A percentile compares a stretch with the other conserved stretches of the same genome.
phyloP scores from a whole-genome alignment of 2,113 vertebrate genomes.

The Terrapene triunguis region DNA sequence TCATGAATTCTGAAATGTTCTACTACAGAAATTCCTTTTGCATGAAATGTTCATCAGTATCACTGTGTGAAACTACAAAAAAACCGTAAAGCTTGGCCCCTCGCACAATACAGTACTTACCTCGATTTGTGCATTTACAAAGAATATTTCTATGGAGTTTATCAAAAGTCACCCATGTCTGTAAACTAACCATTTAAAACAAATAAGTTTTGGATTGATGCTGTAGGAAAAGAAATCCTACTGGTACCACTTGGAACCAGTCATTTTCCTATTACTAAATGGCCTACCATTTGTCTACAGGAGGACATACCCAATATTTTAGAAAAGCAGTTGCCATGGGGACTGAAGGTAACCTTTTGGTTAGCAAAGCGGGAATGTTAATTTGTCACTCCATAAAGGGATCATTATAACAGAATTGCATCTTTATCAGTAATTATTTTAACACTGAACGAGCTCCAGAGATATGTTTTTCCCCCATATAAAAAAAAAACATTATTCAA shows the following conservation, averaged over 20 bases:
- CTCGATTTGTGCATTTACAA: constrained; percentile 53
- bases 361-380: not conserved
- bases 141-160: constrained; percentile 50
- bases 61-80: constrained; percentile 73
- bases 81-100: constrained; percentile 61
- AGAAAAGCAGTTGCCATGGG: not conserved
- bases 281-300: not conserved
- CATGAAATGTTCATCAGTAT: constrained; percentile 85
- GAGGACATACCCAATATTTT: not conserved
- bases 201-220: constrained; percentile 29
- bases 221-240: constrained; percentile 34
- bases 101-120: constrained; percentile 54
- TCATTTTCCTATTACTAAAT: not conserved
- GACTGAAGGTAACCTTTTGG: not conserved
- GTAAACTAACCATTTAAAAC: constrained; percentile 52
- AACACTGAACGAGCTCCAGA: not conserved
- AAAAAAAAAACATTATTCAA: not conserved
- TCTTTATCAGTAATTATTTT: not conserved
- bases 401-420: not conserved
- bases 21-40: constrained; percentile 80
- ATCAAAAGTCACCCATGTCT: constrained; percentile 35
- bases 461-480: not conserved
- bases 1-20: constrained; percentile 83
- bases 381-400: not conserved
- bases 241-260: not conserved